Evolutionary conservation across 2,797 vertebrate species (phyloP), one percentile per base, ranked within the genome.

Genomic region (Pitangus sulphuratus): DNA sequence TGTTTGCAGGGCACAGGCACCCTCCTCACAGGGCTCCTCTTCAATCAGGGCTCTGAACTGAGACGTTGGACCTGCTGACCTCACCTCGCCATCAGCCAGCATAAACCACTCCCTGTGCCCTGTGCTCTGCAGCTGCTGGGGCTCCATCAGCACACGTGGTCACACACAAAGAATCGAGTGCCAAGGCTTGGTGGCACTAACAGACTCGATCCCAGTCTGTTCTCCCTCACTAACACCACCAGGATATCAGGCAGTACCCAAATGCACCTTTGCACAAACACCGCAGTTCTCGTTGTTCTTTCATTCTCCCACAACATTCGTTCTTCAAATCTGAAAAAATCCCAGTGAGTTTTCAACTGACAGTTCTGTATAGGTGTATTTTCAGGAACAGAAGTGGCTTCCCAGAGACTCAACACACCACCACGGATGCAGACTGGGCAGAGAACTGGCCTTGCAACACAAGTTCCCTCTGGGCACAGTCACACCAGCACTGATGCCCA

Each of bases 201-300:
- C 1, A 79, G 22, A 21, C 53, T 65, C 2, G 2, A 57, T 61
- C 0, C 4, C 39, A 47, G 15, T 2, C 20, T 13, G 2, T 3
- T 66, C 39, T 48, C 72, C 54, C 51, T 40, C 68, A 72, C 21
- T 53, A 17, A 42, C 69, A 31, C 8, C 9, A 8, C 8, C 40
- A 68, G 6, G 31, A 24, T 37, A 68, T 3, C 35, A 35, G 3
- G 25, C 0, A 58, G 33, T 2, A 65, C 14, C 20, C 48, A 86
- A 65, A 78, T 0, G 2, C 33, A 51, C 11, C 26, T 86, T 25
- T 37, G 58, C 16, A 51, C 30, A 35, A 58, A 47, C 44, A 47
- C 33, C 26, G 18, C 22, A 40, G 39, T 54, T 78, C 16, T 13
- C 1, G 4, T 44, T 71, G 35, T 33, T 84, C 53, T 25, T 24